These are phyloP conservation scores for Crotalus horridus DNA, from an alignment of 2,113 vertebrate species.

Conservation along the genomic window DNA sequence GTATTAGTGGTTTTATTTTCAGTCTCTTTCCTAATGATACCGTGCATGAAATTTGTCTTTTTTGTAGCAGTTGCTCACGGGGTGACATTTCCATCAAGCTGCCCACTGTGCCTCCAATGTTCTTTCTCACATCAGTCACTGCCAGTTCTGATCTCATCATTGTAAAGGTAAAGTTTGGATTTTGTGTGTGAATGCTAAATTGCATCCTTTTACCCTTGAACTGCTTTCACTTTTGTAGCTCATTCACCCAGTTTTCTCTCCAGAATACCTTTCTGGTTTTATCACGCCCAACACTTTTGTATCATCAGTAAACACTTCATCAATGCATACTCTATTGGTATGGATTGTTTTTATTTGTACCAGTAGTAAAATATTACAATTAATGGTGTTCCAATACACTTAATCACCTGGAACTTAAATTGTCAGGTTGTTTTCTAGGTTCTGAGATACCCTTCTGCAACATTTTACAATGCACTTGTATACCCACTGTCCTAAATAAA, in stretches of 20 bases:
- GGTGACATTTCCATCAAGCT: not conserved
- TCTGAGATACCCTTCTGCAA: not conserved
- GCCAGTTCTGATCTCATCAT: not conserved
- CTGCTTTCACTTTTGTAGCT: not conserved
- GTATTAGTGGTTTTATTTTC: not conserved
- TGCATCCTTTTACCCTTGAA: not conserved
- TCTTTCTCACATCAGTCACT: not conserved
- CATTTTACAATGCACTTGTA: not conserved
- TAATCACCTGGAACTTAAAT: not conserved
- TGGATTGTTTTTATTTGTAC: not conserved
- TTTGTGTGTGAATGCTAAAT: not conserved
- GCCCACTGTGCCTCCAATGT: not conserved
- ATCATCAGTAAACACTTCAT: not conserved
- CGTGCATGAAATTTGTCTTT: not conserved
- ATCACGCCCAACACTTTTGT: not conserved
- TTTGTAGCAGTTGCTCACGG: not conserved
- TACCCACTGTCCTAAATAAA: not conserved
- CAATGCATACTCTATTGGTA: not conserved
- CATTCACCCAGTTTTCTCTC: not conserved
- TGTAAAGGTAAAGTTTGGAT: not conserved
- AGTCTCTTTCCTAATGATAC: not conserved
- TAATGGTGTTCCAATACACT: not conserved
- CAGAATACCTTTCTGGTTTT: not conserved
- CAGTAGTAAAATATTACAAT: not conserved
- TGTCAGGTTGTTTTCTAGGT: not conserved